Percentiles rank a stretch among this genome's conserved stretches.
These are phyloP conservation scores for Todiramphus saurophagus DNA, from an alignment of 2,113 vertebrate species.

Conservation along the genomic window DNA sequence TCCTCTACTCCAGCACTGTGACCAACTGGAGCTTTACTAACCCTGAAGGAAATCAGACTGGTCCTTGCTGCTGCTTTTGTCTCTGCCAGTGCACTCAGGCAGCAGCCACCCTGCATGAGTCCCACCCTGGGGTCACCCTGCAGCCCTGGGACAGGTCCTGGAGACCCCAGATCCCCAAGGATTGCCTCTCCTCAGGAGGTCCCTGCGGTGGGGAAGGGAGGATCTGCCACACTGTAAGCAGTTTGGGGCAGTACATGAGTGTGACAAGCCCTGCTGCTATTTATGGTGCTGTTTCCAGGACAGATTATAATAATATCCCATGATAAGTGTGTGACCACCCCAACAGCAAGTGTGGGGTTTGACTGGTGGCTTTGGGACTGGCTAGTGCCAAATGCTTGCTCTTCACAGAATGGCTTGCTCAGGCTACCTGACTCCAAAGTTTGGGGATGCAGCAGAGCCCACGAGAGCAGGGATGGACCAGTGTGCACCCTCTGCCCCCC, in stretches of 20 bases:
- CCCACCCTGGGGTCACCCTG: accelerated
- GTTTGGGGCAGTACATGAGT: neutral
- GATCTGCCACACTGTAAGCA: neutral
- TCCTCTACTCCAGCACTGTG: neutral
- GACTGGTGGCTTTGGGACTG: neutral
- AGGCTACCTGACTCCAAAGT: neutral
- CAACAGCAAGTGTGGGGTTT: neutral
- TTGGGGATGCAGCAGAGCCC: neutral
- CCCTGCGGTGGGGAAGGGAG: neutral
- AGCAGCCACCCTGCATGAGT: neutral
- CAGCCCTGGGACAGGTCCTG: neutral
- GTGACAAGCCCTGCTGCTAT: neutral
- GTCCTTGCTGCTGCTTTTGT: neutral
- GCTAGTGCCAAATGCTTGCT: neutral
- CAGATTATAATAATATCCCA: neutral
- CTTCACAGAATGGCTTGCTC: neutral
- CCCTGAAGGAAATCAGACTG: too few species aligned
- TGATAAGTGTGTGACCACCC: neutral
- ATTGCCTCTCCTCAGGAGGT: neutral
- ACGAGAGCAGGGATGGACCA: neutral
- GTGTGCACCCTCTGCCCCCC: neutral
- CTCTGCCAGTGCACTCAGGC: neutral
- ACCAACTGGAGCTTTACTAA: neutral
- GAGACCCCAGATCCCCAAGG: neutral
- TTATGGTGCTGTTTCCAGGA: neutral